Evolutionary conservation across 1,140 invertebrate species (phyloP).

Genomic region (Lasaia peninsularis): DNA sequence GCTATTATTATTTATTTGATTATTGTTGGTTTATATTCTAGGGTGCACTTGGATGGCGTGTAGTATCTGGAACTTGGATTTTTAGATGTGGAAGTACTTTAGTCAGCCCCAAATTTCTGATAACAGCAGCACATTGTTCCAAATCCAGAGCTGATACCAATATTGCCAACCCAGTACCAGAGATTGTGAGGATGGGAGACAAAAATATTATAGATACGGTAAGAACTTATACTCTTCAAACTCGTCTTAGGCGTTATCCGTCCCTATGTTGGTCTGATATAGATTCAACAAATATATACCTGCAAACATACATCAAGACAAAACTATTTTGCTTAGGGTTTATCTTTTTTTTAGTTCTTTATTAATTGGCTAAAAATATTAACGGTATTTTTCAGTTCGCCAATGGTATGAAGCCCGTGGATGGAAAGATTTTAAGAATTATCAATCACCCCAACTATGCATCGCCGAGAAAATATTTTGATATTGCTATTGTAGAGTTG

Average conservation of each 20-base stretch:
- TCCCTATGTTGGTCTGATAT: too few relatives aligned
- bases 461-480: conserved; percentile 30
- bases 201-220: too few relatives aligned
- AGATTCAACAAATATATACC: background rate
- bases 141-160: conserved; percentile 18
- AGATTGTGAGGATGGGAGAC: conserved; percentile 10
- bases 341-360: too few relatives aligned
- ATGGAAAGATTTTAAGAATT: conserved; percentile 26
- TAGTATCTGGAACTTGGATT: conserved; percentile 25
- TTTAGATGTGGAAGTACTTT: conserved; percentile 39
- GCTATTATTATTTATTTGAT: too few relatives aligned
- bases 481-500: conserved; percentile 35
- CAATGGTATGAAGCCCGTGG: conserved; percentile 12
- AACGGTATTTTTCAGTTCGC: conserved; percentile 22
- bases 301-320: too few relatives aligned
- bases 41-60: conserved; percentile 30
- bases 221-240: too few relatives aligned
- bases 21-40: conserved; percentile 5
- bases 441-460: conserved; percentile 28
- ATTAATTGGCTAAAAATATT: too few relatives aligned
- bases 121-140: conserved; percentile 40
- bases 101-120: conserved; percentile 35
- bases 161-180: background rate
- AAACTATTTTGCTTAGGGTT: too few relatives aligned
- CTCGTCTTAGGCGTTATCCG: too few relatives aligned